These are phyloP conservation scores for Hydrotaea diabolus DNA, from an alignment of 2,888 invertebrate species.

Conservation along the genomic window DNA sequence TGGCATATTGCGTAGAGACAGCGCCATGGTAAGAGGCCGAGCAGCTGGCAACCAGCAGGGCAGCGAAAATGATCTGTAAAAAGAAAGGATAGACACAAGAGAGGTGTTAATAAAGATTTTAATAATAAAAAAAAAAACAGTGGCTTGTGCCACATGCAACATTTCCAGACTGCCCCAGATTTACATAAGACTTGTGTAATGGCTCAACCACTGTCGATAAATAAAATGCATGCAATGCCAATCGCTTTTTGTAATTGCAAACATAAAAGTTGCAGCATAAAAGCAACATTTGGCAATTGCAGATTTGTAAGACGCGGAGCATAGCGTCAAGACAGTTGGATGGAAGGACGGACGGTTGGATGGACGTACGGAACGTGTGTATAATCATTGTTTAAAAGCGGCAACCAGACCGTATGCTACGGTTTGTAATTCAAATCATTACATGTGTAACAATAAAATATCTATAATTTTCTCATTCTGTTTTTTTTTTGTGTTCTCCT, in stretches of 20 bases:
- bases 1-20: slow-evolving; percentile 82
- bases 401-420: not conserved
- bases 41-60: slow-evolving; percentile 78
- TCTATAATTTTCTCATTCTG: slow-evolving; percentile 39
- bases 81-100: slow-evolving; percentile 14
- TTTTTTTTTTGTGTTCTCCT: not conserved
- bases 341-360: not conserved
- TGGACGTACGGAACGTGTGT: not conserved
- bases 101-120: not conserved
- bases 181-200: too few species aligned
- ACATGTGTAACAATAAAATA: slow-evolving; percentile 37
- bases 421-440: slow-evolving; percentile 26
- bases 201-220: not conserved
- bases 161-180: too few species aligned
- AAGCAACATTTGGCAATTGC: not conserved
- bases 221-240: slow-evolving; percentile 16
- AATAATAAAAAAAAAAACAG: not conserved
- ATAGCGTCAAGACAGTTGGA: not conserved
- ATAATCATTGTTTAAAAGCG: slow-evolving; percentile 11
- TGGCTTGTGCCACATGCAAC: not conserved
- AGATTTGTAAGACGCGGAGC: too few species aligned
- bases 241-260: slow-evolving; percentile 9
- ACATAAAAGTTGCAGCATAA: not conserved
- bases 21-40: slow-evolving; percentile 79
- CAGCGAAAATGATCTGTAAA: slow-evolving; percentile 77